phyloP scores from a whole-genome alignment of 2,888 invertebrate genomes.

The Bimastos eiseni region DNA sequence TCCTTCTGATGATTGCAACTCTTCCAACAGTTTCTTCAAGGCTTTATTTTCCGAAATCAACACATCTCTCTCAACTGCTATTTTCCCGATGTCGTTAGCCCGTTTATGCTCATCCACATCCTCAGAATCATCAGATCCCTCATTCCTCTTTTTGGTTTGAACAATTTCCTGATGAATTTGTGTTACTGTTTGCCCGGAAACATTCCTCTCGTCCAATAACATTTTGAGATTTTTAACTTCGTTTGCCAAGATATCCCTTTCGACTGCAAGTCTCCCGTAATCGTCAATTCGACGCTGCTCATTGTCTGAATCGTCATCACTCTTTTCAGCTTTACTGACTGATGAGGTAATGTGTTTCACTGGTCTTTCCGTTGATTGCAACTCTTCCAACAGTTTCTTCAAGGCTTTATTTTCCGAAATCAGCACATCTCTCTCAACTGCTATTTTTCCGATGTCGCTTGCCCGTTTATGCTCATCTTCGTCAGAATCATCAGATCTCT shows the following conservation, averaged over 20 bases:
- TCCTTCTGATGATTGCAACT: too few relatives aligned
- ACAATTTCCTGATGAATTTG: neutral
- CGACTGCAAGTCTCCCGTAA: neutral
- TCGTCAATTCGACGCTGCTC: neutral
- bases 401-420: neutral
- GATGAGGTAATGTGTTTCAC: neutral
- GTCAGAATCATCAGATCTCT: neutral
- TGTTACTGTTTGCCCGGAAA: neutral
- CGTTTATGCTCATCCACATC: too few relatives aligned
- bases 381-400: neutral
- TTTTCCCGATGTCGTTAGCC: too few relatives aligned
- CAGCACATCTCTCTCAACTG: neutral
- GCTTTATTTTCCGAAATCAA: too few relatives aligned
- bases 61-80: too few relatives aligned
- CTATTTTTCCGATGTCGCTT: neutral
- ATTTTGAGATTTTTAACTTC: constrained; percentile 19
- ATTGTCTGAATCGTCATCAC: neutral
- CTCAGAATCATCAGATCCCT: neutral
- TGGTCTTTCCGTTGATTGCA: neutral
- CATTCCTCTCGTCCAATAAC: neutral
- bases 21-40: too few relatives aligned
- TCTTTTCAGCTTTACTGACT: neutral
- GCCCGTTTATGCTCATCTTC: neutral
- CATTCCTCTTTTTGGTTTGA: neutral
- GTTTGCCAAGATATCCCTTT: neutral